Conservation (phyloP, 2,113 vertebrate genomes). For the Coregonus clupeaformis region DNA sequence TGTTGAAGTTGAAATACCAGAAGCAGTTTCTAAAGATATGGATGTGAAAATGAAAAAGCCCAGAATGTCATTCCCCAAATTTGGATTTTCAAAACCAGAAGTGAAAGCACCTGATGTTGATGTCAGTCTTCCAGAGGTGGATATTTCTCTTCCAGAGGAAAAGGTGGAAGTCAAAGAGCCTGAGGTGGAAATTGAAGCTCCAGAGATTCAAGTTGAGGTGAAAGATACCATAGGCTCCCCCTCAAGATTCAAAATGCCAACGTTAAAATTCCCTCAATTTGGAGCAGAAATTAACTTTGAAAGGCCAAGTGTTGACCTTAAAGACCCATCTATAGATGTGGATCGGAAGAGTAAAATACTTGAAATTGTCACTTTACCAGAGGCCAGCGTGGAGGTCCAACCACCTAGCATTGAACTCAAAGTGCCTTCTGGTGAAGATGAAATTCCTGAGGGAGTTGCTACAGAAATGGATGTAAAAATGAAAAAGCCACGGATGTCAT, state of each 20-base stretch:
- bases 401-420: slow-evolving; percentile 1
- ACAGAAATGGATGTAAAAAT: slow-evolving; percentile 12
- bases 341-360: not conserved
- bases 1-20: slow-evolving; percentile 28
- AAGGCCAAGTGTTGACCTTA: slow-evolving; percentile 18
- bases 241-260: slow-evolving; percentile 52
- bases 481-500: slow-evolving; percentile 25
- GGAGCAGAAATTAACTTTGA: not conserved
- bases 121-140: slow-evolving; percentile 9
- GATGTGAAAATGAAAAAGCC: slow-evolving; percentile 31
- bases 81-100: slow-evolving; percentile 23
- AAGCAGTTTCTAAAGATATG: slow-evolving; percentile 22
- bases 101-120: slow-evolving; percentile 32
- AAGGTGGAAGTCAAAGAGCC: slow-evolving; percentile 16
- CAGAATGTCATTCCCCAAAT: not conserved
- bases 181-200: slow-evolving; percentile 26
- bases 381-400: slow-evolving; percentile 7
- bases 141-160: slow-evolving; percentile 19
- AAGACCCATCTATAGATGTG: slow-evolving; percentile 4
- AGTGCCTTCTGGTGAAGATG: not conserved
- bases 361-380: slow-evolving; percentile 9
- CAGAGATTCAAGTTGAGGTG: slow-evolving; percentile 31
- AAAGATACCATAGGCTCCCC: slow-evolving; percentile 1
- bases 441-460: not conserved
- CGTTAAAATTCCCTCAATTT: slow-evolving; percentile 28